phyloP scores from a whole-genome alignment of 2,888 invertebrate genomes.

The Macrophya alboannulata region DNA sequence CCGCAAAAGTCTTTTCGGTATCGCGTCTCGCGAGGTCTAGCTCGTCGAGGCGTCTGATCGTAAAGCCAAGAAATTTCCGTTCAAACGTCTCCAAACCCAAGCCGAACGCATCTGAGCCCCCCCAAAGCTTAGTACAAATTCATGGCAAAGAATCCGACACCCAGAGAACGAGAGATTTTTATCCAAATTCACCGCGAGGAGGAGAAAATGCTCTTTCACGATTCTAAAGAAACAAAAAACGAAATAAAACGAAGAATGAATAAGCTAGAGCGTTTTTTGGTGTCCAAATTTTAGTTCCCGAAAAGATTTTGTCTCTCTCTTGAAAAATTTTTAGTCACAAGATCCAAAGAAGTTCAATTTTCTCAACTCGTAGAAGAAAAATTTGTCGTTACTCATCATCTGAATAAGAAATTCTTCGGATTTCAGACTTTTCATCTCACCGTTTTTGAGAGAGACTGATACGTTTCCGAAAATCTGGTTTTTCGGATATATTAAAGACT shows the following conservation, averaged over 20 bases:
- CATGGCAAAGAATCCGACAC: slow-evolving; percentile 63
- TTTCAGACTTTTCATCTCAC: neutral
- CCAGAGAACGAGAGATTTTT: slow-evolving; percentile 26
- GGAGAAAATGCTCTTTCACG: neutral
- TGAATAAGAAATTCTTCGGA: neutral
- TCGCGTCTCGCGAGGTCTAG: slow-evolving; percentile 32
- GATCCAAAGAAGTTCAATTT: too few species aligned
- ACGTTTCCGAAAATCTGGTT: neutral
- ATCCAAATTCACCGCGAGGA: neutral
- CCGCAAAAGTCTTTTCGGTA: slow-evolving; percentile 39
- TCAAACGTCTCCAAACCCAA: slow-evolving; percentile 67
- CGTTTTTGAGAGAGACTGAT: too few species aligned
- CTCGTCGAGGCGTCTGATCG: slow-evolving; percentile 57
- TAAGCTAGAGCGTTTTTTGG: neutral
- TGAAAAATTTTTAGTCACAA: too few species aligned
- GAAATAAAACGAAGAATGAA: neutral
- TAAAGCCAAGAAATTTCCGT: slow-evolving; percentile 69
- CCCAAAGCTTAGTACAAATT: slow-evolving; percentile 69
- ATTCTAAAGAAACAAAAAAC: neutral
- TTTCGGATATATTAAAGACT: neutral
- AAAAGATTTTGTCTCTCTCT: too few species aligned
- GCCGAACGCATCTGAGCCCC: slow-evolving; percentile 64
- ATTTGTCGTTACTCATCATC: too few species aligned
- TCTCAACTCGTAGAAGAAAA: too few species aligned
- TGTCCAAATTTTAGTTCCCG: neutral